These are phyloP conservation scores for Crotophaga sulcirostris DNA, from an alignment of 2,113 vertebrate genomes.

Conservation along the genomic window DNA sequence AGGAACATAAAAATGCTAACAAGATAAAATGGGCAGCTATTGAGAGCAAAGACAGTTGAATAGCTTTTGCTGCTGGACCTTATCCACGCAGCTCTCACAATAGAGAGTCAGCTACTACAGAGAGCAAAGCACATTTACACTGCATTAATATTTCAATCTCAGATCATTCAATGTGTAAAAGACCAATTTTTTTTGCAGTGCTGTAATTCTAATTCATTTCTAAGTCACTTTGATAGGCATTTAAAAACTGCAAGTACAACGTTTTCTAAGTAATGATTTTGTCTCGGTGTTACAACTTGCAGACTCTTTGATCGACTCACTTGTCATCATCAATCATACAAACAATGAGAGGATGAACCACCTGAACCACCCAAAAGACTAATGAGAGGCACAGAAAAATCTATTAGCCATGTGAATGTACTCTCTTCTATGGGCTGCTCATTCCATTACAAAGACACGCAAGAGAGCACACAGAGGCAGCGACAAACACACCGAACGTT, in stretches of 20 bases:
- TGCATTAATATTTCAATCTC: not conserved
- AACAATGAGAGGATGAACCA: slow-evolving; percentile 28
- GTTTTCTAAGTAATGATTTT: slow-evolving; percentile 14
- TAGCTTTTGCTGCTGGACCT: slow-evolving; percentile 12
- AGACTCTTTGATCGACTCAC: slow-evolving; percentile 24
- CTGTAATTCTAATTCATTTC: slow-evolving; percentile 24
- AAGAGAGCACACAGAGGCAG: not conserved
- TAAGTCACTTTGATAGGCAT: slow-evolving; percentile 14
- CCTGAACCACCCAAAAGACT: not conserved
- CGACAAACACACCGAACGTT: not conserved
- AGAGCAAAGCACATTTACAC: slow-evolving; percentile 2
- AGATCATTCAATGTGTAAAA: slow-evolving; percentile 13
- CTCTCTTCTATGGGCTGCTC: not conserved
- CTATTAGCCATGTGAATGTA: not conserved
- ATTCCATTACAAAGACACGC: not conserved
- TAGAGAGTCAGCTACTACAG: not conserved
- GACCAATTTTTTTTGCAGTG: not conserved
- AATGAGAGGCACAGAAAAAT: not conserved
- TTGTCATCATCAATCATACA: slow-evolving; percentile 48
- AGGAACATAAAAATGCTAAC: not conserved
- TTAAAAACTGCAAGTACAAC: slow-evolving; percentile 1
- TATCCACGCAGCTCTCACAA: not conserved
- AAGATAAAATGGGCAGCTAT: not conserved
- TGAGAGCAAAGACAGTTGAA: not conserved
- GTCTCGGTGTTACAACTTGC: not conserved